Conservation (phyloP, 2,113 vertebrate species). For the Lipophrys pholis region DNA sequence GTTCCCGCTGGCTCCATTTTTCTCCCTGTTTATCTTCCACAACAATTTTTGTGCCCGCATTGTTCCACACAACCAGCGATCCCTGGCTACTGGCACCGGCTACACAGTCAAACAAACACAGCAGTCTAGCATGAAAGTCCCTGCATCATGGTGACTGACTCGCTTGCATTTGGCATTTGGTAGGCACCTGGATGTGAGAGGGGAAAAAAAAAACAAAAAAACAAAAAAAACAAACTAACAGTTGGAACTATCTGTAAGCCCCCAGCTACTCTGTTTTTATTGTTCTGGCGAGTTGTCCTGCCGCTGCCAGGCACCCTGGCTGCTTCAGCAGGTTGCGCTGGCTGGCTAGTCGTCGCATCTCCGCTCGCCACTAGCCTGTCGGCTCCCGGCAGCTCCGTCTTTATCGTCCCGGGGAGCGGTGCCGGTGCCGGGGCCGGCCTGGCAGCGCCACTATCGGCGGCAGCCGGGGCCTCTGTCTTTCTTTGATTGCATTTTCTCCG, state of each 20-base stretch:
- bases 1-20: not conserved
- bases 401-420: conserved; percentile 33
- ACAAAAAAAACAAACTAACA: conserved; percentile 36
- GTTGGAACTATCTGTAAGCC: conserved; percentile 67
- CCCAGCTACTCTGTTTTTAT: conserved; percentile 54
- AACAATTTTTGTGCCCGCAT: conserved; percentile 37
- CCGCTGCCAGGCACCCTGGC: conserved; percentile 60
- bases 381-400: conserved; percentile 53
- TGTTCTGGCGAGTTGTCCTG: conserved; percentile 43
- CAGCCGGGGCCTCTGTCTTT: conserved; percentile 18
- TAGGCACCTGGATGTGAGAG: conserved; percentile 51
- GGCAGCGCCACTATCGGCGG: conserved; percentile 50
- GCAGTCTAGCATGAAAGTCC: conserved; percentile 27
- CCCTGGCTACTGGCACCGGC: conserved; percentile 10
- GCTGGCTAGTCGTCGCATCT: conserved; percentile 33
- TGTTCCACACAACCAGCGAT: conserved; percentile 24
- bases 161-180: conserved; percentile 39
- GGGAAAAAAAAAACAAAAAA: too few relatives aligned
- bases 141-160: conserved; percentile 33
- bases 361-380: conserved; percentile 51
- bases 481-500: conserved; percentile 26
- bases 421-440: conserved; percentile 26
- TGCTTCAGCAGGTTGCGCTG: conserved; percentile 25
- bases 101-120: conserved; percentile 38
- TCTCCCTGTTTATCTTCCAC: conserved; percentile 24